Conservation (phyloP, 2,888 invertebrate genomes). For the Tanytarsus gracilentus region DNA sequence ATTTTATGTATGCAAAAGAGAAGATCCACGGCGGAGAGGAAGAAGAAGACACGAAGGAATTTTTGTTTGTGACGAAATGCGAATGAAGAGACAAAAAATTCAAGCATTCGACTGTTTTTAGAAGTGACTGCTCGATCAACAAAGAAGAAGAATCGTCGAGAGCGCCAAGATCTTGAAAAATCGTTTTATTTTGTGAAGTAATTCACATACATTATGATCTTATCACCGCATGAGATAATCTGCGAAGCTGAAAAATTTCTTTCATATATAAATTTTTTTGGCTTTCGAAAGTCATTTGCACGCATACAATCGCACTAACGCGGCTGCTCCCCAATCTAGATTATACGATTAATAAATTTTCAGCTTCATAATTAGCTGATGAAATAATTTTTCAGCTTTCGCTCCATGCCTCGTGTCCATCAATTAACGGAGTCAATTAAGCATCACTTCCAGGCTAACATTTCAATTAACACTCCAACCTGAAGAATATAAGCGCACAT, state of each 20-base stretch:
- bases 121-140: not conserved
- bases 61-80: slow-evolving; percentile 6
- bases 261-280: not conserved
- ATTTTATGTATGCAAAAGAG: slow-evolving; percentile 10
- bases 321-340: too few species aligned
- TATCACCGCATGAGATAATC: too few species aligned
- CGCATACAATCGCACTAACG: too few species aligned
- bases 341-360: slow-evolving; percentile 1
- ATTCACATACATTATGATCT: too few species aligned
- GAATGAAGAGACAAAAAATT: not conserved
- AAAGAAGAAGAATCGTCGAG: too few species aligned
- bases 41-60: not conserved
- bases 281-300: too few species aligned
- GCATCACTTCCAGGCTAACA: not conserved
- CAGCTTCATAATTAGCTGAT: slow-evolving; percentile 4
- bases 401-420: not conserved
- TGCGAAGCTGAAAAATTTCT: not conserved
- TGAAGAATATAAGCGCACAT: not conserved
- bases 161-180: too few species aligned
- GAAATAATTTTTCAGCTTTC: not conserved
- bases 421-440: slow-evolving; percentile 9
- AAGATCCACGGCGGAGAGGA: not conserved
- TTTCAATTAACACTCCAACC: slow-evolving; percentile 1
- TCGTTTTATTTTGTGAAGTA: too few species aligned
- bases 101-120: not conserved